Base-by-base conservation (phyloP, 2,888 invertebrate species). In the Drosophila neutralis region DNA sequence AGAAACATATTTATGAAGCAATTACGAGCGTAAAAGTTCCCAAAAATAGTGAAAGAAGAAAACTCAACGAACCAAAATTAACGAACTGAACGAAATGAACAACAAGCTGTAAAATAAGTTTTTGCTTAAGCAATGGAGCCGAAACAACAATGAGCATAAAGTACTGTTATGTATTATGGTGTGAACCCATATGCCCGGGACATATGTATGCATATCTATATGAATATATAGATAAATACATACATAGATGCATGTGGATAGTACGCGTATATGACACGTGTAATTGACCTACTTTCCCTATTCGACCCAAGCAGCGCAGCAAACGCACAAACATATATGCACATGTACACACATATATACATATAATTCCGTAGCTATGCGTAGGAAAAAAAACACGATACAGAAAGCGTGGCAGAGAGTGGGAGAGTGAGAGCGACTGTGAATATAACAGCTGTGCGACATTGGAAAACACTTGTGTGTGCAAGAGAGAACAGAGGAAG, bases 271-370 rank as follows among this genome's bases (percentile, higher is more conserved):
- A 76, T 83, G 88, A 87, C 91, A 91, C 92, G 91, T 91, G 91
- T 90, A 92, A 91, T 89, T 91, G 91, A 91, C 91, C 92, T 83
- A 91, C 91, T 92, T 91, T 91, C 91, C 84, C 92, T 89, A 87
- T 80, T 73, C 83, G 72, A 86, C 78, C 72, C 42, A 68, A 73
- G 68, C 78, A 67, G 57, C 40, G 58, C 61, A 70, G 61, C 68
- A 70, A 72, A 54, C 58, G 68, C 56, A 61, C 52, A 59, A 8
- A 42, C 27, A 51, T 27, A 48, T 13, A 38, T 31, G 56, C 38
- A 49, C 18, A 56, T 33, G 35, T n/a, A 54, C 40, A 68, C 1
- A 54, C 27, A 52, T 21, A 58, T 2, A 11, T 13, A 62, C 6
- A 60, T 71, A 58, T 35, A 70, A 52, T 71, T 62, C 54, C 83